Evolutionary conservation across 2,797 vertebrate species (phyloP).

Genomic region (Centroberyx gerrardi): DNA sequence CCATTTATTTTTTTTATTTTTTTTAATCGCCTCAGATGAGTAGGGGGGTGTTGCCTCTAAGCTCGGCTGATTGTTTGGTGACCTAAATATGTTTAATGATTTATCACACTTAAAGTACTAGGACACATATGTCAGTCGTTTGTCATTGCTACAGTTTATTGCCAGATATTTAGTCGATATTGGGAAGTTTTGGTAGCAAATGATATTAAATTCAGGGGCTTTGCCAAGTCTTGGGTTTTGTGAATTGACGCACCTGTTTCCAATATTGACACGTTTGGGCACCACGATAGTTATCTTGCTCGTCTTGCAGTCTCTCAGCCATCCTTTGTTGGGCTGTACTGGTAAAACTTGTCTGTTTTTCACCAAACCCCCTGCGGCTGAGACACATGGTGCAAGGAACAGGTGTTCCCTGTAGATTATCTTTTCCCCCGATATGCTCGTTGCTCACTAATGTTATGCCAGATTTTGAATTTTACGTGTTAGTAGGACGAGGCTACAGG

Average conservation of each 20-base stretch:
- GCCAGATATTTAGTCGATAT: background rate
- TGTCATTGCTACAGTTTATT: accelerated
- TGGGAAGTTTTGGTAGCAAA: too few relatives aligned
- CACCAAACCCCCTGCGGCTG: constrained; percentile 22
- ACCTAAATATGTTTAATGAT: background rate
- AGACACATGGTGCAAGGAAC: constrained; percentile 66
- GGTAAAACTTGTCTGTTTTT: constrained; percentile 16
- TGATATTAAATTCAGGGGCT: too few relatives aligned
- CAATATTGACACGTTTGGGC: background rate
- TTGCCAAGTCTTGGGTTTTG: too few relatives aligned
- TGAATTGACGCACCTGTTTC: too few relatives aligned
- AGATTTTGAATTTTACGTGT: constrained; percentile 1
- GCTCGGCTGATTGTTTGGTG: background rate
- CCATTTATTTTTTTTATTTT: too few relatives aligned
- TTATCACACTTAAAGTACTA: too few relatives aligned
- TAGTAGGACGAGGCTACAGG: background rate
- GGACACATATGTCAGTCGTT: constrained; percentile 3
- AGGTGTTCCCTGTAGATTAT: constrained; percentile 62
- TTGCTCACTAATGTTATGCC: constrained; percentile 12
- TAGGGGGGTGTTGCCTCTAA: constrained; percentile 31
- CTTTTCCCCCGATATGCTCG: constrained; percentile 24
- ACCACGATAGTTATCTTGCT: background rate
- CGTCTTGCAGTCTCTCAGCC: background rate
- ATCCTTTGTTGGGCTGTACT: constrained; percentile 22
- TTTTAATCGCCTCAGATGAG: too few relatives aligned